phyloP scores from a whole-genome alignment of 2,113 vertebrate genomes.

The Cettia cetti region DNA sequence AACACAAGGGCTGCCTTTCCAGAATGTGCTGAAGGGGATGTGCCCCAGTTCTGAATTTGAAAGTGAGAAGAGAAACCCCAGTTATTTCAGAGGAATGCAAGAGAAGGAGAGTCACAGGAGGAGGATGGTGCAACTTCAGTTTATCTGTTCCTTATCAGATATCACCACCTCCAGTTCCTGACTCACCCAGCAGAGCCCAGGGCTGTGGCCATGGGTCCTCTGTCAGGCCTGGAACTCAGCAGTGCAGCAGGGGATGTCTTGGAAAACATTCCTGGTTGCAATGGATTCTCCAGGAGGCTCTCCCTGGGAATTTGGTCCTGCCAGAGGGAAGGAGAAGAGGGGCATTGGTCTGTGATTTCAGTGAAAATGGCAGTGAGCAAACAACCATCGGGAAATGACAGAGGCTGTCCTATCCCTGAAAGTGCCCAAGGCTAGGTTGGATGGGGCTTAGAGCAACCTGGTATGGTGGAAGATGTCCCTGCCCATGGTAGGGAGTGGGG shows the following conservation, averaged over 20 bases:
- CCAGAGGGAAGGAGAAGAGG: background rate
- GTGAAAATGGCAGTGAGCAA: background rate
- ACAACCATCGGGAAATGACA: fast-evolving
- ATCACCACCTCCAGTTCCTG: background rate
- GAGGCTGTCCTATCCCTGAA: background rate
- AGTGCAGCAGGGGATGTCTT: background rate
- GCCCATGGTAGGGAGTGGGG: background rate
- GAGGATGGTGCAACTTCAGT: background rate
- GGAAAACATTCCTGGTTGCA: background rate
- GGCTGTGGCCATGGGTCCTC: background rate
- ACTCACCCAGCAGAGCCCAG: background rate
- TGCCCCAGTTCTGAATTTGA: background rate
- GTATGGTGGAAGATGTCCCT: background rate
- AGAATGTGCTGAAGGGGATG: background rate
- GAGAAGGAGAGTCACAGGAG: background rate
- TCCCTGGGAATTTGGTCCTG: background rate
- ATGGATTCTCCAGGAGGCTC: background rate
- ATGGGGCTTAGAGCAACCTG: background rate
- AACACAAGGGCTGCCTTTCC: background rate
- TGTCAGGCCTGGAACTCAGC: fast-evolving
- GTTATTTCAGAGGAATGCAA: background rate
- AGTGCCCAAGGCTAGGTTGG: background rate
- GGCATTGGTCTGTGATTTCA: background rate
- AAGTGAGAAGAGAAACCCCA: background rate
- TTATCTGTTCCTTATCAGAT: background rate